These are phyloP conservation scores for Dendroctonus ponderosae DNA, from an alignment of 1,140 invertebrate genomes.

Conservation along the genomic window DNA sequence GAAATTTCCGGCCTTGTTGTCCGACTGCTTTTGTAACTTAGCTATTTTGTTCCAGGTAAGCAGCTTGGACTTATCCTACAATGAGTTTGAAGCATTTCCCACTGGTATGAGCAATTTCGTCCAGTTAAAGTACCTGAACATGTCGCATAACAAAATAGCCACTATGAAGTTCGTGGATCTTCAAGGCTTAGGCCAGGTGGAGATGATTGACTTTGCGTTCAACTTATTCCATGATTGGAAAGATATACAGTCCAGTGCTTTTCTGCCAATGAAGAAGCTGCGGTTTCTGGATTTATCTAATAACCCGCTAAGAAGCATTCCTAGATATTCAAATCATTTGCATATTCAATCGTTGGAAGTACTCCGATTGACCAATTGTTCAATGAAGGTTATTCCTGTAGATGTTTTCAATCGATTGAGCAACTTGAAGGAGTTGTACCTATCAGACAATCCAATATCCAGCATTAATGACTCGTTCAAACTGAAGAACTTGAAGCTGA, in stretches of 20 bases:
- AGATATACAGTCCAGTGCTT: constrained; percentile 47
- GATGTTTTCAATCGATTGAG: constrained; percentile 55
- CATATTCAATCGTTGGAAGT: constrained; percentile 34
- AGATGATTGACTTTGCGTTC: constrained; percentile 55
- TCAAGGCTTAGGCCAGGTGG: constrained; percentile 53
- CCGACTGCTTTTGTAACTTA: background rate
- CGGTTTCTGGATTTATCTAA: constrained; percentile 57
- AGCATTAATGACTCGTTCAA: constrained; percentile 52
- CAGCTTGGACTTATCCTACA: constrained; percentile 41
- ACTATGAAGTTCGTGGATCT: constrained; percentile 54
- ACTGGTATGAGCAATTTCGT: constrained; percentile 47
- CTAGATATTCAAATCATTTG: constrained; percentile 33
- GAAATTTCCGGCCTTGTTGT: too few relatives aligned
- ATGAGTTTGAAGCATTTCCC: constrained; percentile 56
- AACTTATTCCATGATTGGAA: constrained; percentile 58
- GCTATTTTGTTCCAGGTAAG: constrained; percentile 49
- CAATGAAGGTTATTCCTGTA: constrained; percentile 55
- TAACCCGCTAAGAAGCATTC: constrained; percentile 49
- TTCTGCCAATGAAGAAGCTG: constrained; percentile 46
- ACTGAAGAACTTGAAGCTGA: constrained; percentile 54
- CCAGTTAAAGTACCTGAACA: constrained; percentile 56
- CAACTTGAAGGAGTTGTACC: constrained; percentile 54
- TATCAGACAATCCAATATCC: constrained; percentile 56
- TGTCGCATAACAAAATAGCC: constrained; percentile 57
- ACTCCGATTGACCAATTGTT: constrained; percentile 48